Conservation (phyloP, 2,797 vertebrate species). For the Enteromius afrohamiltoni region DNA sequence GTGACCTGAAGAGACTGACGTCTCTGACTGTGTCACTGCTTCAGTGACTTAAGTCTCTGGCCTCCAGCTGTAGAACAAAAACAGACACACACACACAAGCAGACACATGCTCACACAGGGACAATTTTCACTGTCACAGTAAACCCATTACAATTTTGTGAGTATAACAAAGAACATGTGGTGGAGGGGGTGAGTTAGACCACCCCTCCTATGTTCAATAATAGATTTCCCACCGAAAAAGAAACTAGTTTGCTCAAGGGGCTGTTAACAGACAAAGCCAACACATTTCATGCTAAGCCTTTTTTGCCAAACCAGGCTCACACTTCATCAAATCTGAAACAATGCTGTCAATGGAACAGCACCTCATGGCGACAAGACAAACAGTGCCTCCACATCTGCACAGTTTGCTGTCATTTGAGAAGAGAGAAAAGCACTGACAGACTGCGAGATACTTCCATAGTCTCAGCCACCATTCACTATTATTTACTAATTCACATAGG, state of each 20-base stretch:
- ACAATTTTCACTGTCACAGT: not conserved
- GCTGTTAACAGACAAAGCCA: conserved; percentile 42
- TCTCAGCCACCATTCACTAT: conserved; percentile 38
- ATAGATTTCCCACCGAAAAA: conserved; percentile 27
- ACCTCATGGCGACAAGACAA: conserved; percentile 45
- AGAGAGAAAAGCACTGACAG: conserved; percentile 21
- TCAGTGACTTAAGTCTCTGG: not conserved
- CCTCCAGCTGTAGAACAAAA: not conserved
- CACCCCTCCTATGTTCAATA: conserved; percentile 16
- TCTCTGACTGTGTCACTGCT: not conserved
- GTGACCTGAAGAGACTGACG: conserved; percentile 20
- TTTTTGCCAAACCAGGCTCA: conserved; percentile 9
- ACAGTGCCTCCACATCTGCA: conserved; percentile 47
- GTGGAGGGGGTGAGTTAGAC: not conserved
- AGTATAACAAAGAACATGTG: conserved; percentile 1
- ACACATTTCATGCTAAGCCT: conserved; percentile 38
- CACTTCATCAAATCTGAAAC: conserved; percentile 46
- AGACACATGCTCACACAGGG: conserved; percentile 10
- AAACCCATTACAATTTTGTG: conserved; percentile 25
- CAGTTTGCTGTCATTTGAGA: conserved; percentile 14
- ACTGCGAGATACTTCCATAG: conserved; percentile 31
- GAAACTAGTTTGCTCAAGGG: conserved; percentile 28
- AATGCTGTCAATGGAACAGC: conserved; percentile 39
- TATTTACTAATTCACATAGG: conserved; percentile 33
- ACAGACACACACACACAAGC: conserved; percentile 30